Evolutionary conservation across 2,797 vertebrate species (phyloP).

Genomic region (Sebastes jordani): DNA sequence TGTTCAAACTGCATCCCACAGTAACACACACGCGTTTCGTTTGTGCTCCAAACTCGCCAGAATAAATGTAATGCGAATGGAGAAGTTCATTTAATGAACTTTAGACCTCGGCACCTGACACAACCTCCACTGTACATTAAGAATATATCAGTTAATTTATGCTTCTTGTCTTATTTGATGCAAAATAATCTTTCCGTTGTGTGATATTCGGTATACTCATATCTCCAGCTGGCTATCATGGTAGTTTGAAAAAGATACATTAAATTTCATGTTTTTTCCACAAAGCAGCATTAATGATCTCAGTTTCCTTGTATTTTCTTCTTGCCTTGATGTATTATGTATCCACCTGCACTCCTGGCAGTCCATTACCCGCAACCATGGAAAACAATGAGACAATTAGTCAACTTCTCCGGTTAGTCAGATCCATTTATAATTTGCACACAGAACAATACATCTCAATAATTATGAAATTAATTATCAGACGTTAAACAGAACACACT

Average conservation of each 20-base stretch:
- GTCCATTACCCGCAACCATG: conserved; percentile 3
- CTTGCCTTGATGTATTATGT: conserved; percentile 55
- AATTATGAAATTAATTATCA: neutral
- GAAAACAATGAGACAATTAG: conserved; percentile 45
- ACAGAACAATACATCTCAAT: neutral
- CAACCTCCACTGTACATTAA: conserved; percentile 5
- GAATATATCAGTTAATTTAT: conserved; percentile 47
- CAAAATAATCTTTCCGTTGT: conserved; percentile 2
- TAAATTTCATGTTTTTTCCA: conserved; percentile 51
- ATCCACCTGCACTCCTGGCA: conserved; percentile 36
- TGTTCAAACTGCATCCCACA: conserved; percentile 58
- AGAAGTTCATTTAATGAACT: conserved; percentile 67
- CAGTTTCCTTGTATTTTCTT: conserved; percentile 48
- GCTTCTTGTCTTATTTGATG: conserved; percentile 2
- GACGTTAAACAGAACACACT: conserved; percentile 9
- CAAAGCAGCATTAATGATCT: conserved; percentile 24
- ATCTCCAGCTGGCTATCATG: neutral
- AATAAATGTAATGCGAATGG: conserved; percentile 73
- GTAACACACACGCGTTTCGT: conserved; percentile 56
- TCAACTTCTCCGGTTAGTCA: conserved; percentile 21
- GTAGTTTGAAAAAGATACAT: conserved; percentile 16
- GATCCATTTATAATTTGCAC: conserved; percentile 15
- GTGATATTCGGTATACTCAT: neutral
- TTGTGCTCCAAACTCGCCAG: conserved; percentile 71
- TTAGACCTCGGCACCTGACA: neutral